A percentile compares a stretch with the other conserved stretches of the same genome.
phyloP scores from a whole-genome alignment of 2,797 vertebrate genomes.

The Crocidura indochinensis region DNA sequence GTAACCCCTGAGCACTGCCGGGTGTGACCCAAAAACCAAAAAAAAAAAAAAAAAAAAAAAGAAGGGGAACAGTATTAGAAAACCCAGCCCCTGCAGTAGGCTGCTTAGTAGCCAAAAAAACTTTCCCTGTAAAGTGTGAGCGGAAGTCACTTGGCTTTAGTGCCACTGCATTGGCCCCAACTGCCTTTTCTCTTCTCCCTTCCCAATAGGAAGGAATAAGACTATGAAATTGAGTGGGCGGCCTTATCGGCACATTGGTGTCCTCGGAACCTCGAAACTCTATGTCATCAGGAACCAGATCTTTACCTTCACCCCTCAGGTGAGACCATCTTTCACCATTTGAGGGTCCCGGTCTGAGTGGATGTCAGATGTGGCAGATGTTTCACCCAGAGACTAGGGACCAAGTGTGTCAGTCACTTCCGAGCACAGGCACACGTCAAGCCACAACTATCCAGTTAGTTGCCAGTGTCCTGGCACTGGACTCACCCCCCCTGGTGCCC shows the following conservation, averaged over 20 bases:
- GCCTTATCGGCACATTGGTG: slow-evolving; percentile 97
- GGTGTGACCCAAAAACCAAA: too few species aligned
- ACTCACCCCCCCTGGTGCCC: background rate
- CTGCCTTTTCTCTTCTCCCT: slow-evolving; percentile 54
- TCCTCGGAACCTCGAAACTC: slow-evolving; percentile 98
- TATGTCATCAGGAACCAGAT: slow-evolving; percentile 96
- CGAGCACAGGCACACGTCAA: background rate
- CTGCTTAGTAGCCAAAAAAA: slow-evolving; percentile 55
- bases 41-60: too few species aligned
- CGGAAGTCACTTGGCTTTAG: background rate
- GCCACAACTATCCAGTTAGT: slow-evolving; percentile 11
- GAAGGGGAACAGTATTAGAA: slow-evolving; percentile 26
- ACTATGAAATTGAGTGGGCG: slow-evolving; percentile 96
- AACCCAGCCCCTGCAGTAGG: background rate
- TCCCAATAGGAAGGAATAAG: slow-evolving; percentile 93
- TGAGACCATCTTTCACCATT: slow-evolving; percentile 84
- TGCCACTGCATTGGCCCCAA: background rate
- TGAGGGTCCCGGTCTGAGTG: slow-evolving; percentile 47
- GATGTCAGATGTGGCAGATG: background rate
- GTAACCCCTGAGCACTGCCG: too few species aligned
- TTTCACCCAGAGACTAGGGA: background rate
- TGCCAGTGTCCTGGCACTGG: background rate
- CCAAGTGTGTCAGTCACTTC: background rate
- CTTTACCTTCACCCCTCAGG: slow-evolving; percentile 98
- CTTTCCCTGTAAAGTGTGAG: background rate